Conservation (phyloP, 2,113 vertebrate species). For the Pipa parva region DNA sequence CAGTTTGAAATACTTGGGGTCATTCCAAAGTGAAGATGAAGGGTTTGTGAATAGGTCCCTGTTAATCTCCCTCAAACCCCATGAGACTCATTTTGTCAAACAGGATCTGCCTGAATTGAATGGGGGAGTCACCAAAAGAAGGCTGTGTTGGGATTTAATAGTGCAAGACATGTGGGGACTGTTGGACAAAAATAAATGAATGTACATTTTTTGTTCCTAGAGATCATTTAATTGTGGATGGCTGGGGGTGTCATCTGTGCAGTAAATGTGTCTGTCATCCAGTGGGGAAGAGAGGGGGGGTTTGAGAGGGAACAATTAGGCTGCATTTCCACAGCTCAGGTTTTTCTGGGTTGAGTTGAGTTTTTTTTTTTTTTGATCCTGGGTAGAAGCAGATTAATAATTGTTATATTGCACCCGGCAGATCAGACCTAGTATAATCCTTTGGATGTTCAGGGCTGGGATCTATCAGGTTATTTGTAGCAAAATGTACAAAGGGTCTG, state of each 20-base stretch:
- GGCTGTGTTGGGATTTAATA: constrained; percentile 37
- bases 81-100: constrained; percentile 40
- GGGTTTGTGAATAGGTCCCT: constrained; percentile 16
- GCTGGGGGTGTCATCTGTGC: constrained; percentile 37
- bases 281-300: background rate
- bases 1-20: constrained; percentile 33
- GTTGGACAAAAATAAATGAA: constrained; percentile 42
- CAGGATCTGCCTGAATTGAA: constrained; percentile 32
- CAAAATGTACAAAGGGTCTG: constrained; percentile 31
- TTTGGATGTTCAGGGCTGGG: constrained; percentile 29
- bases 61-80: constrained; percentile 29
- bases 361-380: constrained; percentile 23
- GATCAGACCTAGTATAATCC: constrained; percentile 9
- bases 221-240: constrained; percentile 29
- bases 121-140: constrained; percentile 8
- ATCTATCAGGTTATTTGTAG: constrained; percentile 40
- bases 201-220: constrained; percentile 32
- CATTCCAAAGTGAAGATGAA: constrained; percentile 18
- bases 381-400: constrained; percentile 6
- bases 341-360: constrained; percentile 1
- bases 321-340: background rate
- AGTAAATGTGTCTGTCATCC: constrained; percentile 25
- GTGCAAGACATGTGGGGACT: constrained; percentile 34
- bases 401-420: constrained; percentile 21
- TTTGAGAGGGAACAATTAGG: constrained; percentile 6